phyloP scores from a whole-genome alignment of 2,888 invertebrate genomes.

The Pachymerium ferrugineum region DNA sequence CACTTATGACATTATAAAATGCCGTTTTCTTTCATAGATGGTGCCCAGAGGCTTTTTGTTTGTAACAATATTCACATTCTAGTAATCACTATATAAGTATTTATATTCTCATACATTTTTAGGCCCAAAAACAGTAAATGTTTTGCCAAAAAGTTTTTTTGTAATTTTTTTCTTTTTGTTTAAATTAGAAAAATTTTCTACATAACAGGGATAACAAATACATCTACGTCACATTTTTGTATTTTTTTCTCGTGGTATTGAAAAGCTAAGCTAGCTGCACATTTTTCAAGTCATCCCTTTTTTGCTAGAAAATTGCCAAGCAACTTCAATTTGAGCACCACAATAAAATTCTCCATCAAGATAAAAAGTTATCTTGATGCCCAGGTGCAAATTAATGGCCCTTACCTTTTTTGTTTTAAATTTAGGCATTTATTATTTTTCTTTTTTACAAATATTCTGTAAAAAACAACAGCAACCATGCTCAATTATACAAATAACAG shows the following conservation, averaged over 20 bases:
- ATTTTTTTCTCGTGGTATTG: conserved; percentile 16
- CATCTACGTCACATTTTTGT: conserved; percentile 20
- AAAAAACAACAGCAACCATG: conserved; percentile 24
- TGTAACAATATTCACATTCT: conserved; percentile 25
- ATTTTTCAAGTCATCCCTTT: not conserved
- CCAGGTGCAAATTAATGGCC: not conserved
- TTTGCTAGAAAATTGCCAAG: conserved; percentile 22
- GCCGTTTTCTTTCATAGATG: conserved; percentile 7
- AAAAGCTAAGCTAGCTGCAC: conserved; percentile 27
- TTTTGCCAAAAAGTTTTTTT: conserved; percentile 15
- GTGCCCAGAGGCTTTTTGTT: conserved; percentile 15
- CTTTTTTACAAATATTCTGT: conserved; percentile 8
- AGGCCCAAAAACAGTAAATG: conserved; percentile 27
- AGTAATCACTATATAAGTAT: conserved; percentile 23
- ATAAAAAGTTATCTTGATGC: not conserved
- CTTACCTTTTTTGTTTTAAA: not conserved
- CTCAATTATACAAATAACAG: conserved; percentile 24
- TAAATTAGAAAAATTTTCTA: conserved; percentile 25
- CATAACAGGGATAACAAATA: conserved; percentile 27
- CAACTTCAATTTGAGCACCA: conserved; percentile 27
- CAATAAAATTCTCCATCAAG: not conserved
- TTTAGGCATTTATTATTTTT: not conserved
- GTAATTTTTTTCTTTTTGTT: not conserved
- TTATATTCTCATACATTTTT: conserved; percentile 25
- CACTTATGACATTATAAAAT: not conserved